Base-by-base conservation (phyloP, 1,140 invertebrate species). In the Zaprionus davidi region DNA sequence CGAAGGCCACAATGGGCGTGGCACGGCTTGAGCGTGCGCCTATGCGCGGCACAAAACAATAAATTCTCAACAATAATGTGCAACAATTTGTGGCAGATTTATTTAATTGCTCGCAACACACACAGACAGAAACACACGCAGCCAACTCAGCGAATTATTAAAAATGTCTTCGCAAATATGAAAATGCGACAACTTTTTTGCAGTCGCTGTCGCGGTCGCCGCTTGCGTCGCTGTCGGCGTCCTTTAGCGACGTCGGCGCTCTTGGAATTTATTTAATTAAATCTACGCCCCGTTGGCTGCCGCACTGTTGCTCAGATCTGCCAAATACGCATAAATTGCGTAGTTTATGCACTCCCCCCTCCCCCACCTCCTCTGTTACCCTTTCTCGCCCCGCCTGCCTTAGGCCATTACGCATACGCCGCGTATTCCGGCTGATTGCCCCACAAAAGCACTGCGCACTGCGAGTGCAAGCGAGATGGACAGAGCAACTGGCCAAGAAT, bases 231-330 rank as follows among this genome's bases (percentile, higher is more conserved):
- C 74, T 13, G 71, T 62, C 66, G 66, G 12, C 20, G 72, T 75
- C 51, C 17, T 44, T 67, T 22, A 69, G 36, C 57, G 64, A 75
- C 78, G 46, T 77, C 62, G 78, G 74, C 58, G 78, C 71, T 81
- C 75, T 77, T 79, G 81, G 81, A 91, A 91, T 91, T 91, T 91
- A 91, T 91, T 91, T 91, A 91, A 91, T 91, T 91, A 91, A 91
- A 90, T 90, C 79, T 85, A 90, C 85, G 85, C 84, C 84, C 84
- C 84, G 85, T 87, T 81, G 85, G 67, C 85, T 75, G 73, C 78
- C 82, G 65, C 63, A 71, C 60, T 65, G 22, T 55, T 17, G 57
- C 65, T 71, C 71, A 71, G 68, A 70, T 72, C 69, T 59, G 67
- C 73, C 68, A 82, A 83, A 82, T 82, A 81, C 64, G 70, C 83